Evolutionary conservation across 2,888 invertebrate species (phyloP).

Genomic region (Athripsodes cinereus): DNA sequence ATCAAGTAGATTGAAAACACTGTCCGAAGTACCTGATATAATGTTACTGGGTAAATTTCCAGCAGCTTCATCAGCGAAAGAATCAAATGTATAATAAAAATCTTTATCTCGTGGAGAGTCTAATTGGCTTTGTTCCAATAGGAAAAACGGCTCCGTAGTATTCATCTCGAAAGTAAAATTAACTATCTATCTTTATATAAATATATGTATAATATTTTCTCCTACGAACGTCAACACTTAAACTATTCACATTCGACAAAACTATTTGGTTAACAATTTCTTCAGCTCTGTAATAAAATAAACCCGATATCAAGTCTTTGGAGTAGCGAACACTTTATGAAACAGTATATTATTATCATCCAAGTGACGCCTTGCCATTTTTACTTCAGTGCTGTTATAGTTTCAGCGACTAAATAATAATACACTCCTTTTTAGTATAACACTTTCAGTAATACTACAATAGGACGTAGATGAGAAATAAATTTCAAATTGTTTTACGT

Average conservation of each 20-base stretch:
- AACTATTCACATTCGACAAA: background rate
- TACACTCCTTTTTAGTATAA: no score
- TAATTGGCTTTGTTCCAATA: constrained; percentile 21
- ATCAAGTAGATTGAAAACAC: constrained; percentile 16
- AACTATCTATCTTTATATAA: background rate
- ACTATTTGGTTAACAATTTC: background rate
- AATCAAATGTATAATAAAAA: constrained; percentile 21
- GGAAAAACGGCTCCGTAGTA: constrained; percentile 23
- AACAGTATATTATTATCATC: no score
- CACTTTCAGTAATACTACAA: no score
- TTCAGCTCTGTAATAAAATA: background rate
- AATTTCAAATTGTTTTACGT: no score
- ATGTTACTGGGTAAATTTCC: constrained; percentile 3
- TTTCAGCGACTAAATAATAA: no score
- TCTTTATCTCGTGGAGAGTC: constrained; percentile 23
- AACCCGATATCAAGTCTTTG: background rate
- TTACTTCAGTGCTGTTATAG: no score
- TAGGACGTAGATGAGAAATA: no score
- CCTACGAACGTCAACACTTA: background rate
- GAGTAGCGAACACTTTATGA: background rate
- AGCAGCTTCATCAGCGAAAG: constrained; percentile 15
- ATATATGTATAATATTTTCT: no score
- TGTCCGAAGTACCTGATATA: constrained; percentile 11
- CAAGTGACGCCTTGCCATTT: no score
- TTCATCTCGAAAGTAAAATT: constrained; percentile 20